Evolutionary conservation across 2,888 invertebrate species (phyloP).

Genomic region (Drosophila infuscata): DNA sequence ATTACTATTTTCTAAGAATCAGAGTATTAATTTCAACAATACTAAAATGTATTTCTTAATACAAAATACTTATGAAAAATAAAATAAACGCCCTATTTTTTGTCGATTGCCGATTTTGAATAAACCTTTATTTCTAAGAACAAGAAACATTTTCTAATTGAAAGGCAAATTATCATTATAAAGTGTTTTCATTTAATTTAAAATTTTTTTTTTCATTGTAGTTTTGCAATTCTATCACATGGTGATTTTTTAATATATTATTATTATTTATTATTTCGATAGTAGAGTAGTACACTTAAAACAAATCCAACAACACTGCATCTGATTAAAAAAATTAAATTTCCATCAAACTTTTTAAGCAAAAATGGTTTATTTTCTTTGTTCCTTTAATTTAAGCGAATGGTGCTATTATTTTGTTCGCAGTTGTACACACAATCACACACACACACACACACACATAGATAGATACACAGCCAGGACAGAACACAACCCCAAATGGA

Average conservation of each 20-base stretch:
- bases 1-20: background rate
- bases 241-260: background rate
- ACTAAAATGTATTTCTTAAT: background rate
- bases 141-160: background rate
- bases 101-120: background rate
- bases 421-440: constrained; percentile 21
- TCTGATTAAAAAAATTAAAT: background rate
- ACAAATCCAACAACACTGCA: no score
- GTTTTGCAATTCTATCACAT: background rate
- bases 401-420: background rate
- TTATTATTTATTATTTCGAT: background rate
- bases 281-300: no score
- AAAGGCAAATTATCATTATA: no score
- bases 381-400: background rate
- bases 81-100: background rate
- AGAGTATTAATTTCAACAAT: accelerated
- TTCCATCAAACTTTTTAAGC: accelerated
- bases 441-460: constrained; percentile 23
- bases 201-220: background rate
- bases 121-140: background rate
- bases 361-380: background rate
- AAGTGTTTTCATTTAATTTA: no score
- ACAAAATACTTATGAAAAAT: background rate
- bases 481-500: constrained; percentile 39
- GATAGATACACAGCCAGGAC: constrained; percentile 17